These are phyloP conservation scores for Raja brachyura DNA, from an alignment of 2,113 vertebrate species.

Conservation along the genomic window DNA sequence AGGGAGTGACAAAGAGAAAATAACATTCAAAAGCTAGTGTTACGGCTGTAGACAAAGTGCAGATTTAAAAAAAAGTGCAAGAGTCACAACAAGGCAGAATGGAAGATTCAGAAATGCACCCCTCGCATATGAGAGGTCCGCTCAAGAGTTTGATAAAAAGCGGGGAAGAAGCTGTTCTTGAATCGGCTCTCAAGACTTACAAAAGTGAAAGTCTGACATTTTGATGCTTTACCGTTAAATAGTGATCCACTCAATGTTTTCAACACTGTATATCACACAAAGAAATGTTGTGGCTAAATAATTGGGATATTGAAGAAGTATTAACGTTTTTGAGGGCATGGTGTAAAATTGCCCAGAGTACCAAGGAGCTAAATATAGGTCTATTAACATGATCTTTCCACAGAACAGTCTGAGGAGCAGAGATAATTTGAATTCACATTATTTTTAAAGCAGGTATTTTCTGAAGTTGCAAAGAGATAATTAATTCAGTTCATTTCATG, in stretches of 20 bases:
- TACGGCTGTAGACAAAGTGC: too few species aligned
- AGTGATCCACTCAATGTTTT: background rate
- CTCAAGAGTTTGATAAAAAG: too few species aligned
- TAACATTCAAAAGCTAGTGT: too few species aligned
- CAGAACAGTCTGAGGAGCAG: background rate
- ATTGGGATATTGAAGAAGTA: background rate
- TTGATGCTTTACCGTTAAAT: background rate
- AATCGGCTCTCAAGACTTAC: too few species aligned
- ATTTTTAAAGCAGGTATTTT: constrained; percentile 16
- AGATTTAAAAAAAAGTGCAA: too few species aligned
- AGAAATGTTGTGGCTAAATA: background rate
- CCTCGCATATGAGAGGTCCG: too few species aligned
- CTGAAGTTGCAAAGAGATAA: background rate
- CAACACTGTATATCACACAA: background rate
- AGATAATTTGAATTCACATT: background rate
- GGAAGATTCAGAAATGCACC: too few species aligned
- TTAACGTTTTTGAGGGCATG: background rate
- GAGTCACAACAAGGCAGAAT: too few species aligned
- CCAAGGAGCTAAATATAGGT: background rate
- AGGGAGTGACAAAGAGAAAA: too few species aligned
- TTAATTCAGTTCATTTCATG: background rate
- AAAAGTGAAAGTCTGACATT: background rate
- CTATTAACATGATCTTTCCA: background rate
- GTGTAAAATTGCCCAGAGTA: background rate
- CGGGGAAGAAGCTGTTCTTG: too few species aligned